Base-by-base conservation (phyloP, 2,888 invertebrate species). In the Rhimphoctona megacephalus region DNA sequence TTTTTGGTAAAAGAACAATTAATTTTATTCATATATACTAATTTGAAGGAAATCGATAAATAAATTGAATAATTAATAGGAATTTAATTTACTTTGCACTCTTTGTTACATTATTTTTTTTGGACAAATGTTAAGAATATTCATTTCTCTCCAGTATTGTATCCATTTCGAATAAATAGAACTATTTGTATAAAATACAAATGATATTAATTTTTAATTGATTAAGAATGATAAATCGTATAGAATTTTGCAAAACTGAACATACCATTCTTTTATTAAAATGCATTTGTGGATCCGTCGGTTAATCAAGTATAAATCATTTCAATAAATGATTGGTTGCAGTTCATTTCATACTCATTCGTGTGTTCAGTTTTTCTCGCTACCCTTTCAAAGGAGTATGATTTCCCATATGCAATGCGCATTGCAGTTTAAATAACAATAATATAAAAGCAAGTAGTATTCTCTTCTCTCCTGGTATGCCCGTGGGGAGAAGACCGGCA, bases 341-440 rank as follows among this genome's bases (percentile, higher is more conserved):
- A 39, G 74, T 57, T 74, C 17, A 19, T 39, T 74, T 74, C 19
- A 0, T 57, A 25, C n/a, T 57, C 57, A 22, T 57, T 39, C 9
- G 19, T 61, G 43, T 17, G 19, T 19, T 54, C 30, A 17, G 57
- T 61, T 54, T n/a, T 39, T 49, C 1, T 43, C 30, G 4, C 19
- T 73, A n/a, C 14, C 25, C 25, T 25, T 49, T 30, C 11, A 46
- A 14, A 66, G 25, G 11, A 17, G 36, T 52, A 54, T 54, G 33
- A 57, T 64, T 61, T 80, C 46, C 46, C 49, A 54, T 25, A 49
- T 61, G 70, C 61, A 72, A 64, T 49, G 61, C 54, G 67, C 61
- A 80, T 46, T 72, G 67, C 69, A 70, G 79, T 43, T 61, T 69
- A 57, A 79, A 43, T 79, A 79, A 79, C 70, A 54, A 52, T 52